Conservation (phyloP, 2,888 invertebrate species). For the Margaritifera margaritifera region DNA sequence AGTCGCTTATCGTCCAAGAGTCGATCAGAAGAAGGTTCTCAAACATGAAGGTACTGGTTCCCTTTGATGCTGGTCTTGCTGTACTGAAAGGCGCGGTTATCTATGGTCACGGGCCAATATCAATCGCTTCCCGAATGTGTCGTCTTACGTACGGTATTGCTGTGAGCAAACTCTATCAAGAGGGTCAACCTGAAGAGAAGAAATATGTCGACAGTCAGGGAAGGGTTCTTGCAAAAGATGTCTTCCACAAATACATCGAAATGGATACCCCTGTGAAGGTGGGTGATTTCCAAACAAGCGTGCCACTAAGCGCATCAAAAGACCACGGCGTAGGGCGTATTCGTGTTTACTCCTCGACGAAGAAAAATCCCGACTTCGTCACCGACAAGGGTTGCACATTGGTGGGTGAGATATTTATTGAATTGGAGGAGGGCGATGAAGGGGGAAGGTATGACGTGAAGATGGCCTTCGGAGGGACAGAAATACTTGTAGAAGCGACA, state of each 20-base stretch:
- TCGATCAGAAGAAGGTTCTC: slow-evolving; percentile 25
- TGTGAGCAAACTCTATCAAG: slow-evolving; percentile 19
- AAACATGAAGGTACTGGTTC: slow-evolving; percentile 29
- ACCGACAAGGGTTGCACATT: slow-evolving; percentile 19
- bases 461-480: slow-evolving; percentile 32
- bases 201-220: slow-evolving; percentile 8
- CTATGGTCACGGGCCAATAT: slow-evolving; percentile 33
- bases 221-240: slow-evolving; percentile 20
- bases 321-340: slow-evolving; percentile 17
- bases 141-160: slow-evolving; percentile 35
- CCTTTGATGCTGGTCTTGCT: slow-evolving; percentile 30
- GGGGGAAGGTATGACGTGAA: slow-evolving; percentile 9
- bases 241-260: slow-evolving; percentile 32
- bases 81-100: slow-evolving; percentile 38
- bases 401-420: slow-evolving; percentile 25
- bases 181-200: slow-evolving; percentile 20
- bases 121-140: slow-evolving; percentile 29
- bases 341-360: slow-evolving; percentile 25
- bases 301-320: slow-evolving; percentile 13
- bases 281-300: slow-evolving; percentile 17
- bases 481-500: slow-evolving; percentile 25
- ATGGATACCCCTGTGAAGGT: slow-evolving; percentile 24
- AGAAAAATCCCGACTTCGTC: slow-evolving; percentile 22
- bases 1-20: slow-evolving; percentile 30
- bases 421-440: slow-evolving; percentile 15